Base-by-base conservation (phyloP, 2,797 vertebrate species). In the Halcyon smyrnensis region DNA sequence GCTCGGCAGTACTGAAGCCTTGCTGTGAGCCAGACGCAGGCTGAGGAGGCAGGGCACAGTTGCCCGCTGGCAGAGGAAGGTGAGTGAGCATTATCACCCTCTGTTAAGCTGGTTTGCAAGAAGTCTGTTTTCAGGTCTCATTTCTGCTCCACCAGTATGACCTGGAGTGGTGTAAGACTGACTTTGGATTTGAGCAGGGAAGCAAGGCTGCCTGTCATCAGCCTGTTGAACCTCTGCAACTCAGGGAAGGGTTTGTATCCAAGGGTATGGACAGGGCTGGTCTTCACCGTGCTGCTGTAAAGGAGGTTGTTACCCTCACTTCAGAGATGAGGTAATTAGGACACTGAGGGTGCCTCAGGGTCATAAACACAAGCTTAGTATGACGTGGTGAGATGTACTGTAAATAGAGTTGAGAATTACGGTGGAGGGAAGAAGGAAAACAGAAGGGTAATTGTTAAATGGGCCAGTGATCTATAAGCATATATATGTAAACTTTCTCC, bases 1-100 rank as follows among this genome's bases (percentile, higher is more conserved):
- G 39, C 62, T 64, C 32, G n/a, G 70, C 37, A 30, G 28, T 9
- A 11, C 15, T 1, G 3, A 54, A 75, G 48, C 25, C 11, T 28
- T 19, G 18, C 41, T 15, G 5, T 18, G 7, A 1, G 2, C 1
- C 8, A 36, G 39, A 10, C 0, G 1, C 34, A 9, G 57, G 75
- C 62, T 37, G 64, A 41, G 45, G 36, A 34, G 51, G 32, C 46
- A 28, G 6, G 24, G 65, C 8, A 20, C 28, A 4, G 34, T 3
- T 25, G 27, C 41, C 21, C 0, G 0, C 80, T 68, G 79, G 48
- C 41, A 41, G 36, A 62, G 64, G 15, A 41, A 45, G 16, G 69
- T 2, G 3, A 50, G n/a, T 28, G 59, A 56, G 5, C 3, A 0
- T 76, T 12, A 15, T 20, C 7, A 34, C 28, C 28, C 11, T 65